Base-by-base conservation (phyloP, 2,113 vertebrate genomes). In the Accipiter cooperii region DNA sequence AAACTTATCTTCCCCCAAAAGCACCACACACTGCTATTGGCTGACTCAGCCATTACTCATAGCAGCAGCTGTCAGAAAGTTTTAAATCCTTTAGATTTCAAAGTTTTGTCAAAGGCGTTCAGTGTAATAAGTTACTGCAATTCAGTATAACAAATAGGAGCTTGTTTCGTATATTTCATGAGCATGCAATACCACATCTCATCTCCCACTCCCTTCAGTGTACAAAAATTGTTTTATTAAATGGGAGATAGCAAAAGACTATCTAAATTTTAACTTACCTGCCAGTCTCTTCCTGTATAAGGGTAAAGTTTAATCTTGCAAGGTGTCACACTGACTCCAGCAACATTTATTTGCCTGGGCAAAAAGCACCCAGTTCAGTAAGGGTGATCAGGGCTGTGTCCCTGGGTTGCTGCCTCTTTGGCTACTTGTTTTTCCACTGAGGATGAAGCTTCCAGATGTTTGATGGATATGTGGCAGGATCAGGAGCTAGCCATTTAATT, bases 151-250 rank as follows among this genome's bases (percentile, higher is more conserved):
- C 17, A 90, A 63, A 38, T 8, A 57, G 21, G 24, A 60, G 8
- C 11, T 51, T 71, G 21, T 33, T 93, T 77, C 58, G 6, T 31
- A 2, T 64, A 52, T 60, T 58, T 86, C 24, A 47, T 46, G 29
- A 49, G 26, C 33, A 33, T 0, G 0, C 31, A 38, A 10, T 75
- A 66, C 20, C 5, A 8, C 1, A 3, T 58, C 22, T 85, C 42
- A 36, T 47, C 21, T 84, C 13, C 15, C 33, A 69, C 58, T 76
- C n/a, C 22, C 70, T 89, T 83, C 28, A 84, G n/a, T 24, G 34
- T 25, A 70, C 3, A 4, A 78, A 78, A 34, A 36, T 18, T 33
- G 2, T 76, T 95, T 68, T 49, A 71, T 8, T 55, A 66, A 86
- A 91, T 36, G 17, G 12, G 6, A 89, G 8, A 13, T 33, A 76